phyloP scores from a whole-genome alignment of 2,888 invertebrate species.

The Papilio gigon region DNA sequence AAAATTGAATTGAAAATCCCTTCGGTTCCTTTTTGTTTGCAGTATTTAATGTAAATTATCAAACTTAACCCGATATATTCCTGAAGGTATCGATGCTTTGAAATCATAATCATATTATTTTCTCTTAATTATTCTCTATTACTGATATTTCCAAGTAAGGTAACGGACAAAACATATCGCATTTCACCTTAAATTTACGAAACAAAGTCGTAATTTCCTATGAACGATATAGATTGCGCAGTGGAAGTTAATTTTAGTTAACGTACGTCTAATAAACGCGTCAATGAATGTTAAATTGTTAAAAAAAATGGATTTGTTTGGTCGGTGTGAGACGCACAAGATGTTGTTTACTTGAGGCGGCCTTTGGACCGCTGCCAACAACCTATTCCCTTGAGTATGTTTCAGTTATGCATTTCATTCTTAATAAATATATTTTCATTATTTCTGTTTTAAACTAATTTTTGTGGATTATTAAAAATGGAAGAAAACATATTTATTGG shows the following conservation, averaged over 20 bases:
- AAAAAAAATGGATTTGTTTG: constrained; percentile 43
- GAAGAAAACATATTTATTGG: background rate
- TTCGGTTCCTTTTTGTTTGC: too few relatives aligned
- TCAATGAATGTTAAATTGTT: constrained; percentile 48
- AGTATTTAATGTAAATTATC: too few relatives aligned
- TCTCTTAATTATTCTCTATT: background rate
- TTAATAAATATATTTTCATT: constrained; percentile 37
- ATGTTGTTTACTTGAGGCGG: constrained; percentile 53
- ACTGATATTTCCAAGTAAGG: background rate
- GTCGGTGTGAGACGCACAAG: constrained; percentile 48
- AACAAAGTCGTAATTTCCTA: background rate
- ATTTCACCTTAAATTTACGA: background rate
- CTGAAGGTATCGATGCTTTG: too few relatives aligned
- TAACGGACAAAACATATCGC: constrained; percentile 12
- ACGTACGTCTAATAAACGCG: constrained; percentile 41
- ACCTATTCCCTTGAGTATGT: constrained; percentile 57
- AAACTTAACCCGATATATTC: too few relatives aligned
- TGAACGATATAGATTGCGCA: constrained; percentile 25
- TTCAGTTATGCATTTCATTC: constrained; percentile 58
- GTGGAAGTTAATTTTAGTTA: constrained; percentile 10
- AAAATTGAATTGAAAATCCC: too few relatives aligned
- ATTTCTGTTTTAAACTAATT: background rate
- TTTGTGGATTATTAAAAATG: background rate
- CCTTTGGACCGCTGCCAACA: constrained; percentile 66
- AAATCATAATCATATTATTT: too few relatives aligned